Percentiles rank a stretch among this genome's conserved stretches.
Conservation (phyloP, 2,797 vertebrate species). For the Coregonus suidteri region DNA sequence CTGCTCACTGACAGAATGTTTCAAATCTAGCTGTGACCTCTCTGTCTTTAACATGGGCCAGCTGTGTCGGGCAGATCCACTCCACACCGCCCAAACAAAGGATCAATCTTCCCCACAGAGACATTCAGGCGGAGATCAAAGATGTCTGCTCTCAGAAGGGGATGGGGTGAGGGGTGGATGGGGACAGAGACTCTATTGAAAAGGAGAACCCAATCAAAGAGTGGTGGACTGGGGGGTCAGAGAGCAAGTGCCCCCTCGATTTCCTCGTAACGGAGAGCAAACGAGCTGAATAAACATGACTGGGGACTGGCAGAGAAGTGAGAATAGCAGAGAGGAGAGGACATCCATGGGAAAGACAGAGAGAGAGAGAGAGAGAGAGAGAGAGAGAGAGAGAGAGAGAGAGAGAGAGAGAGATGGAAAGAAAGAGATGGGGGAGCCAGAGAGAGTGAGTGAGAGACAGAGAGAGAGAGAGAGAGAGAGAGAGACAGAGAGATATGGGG, state of each 20-base stretch:
- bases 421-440: too few species aligned
- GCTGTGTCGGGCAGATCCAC: conserved; percentile 54
- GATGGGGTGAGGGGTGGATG: conserved; percentile 9
- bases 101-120: conserved; percentile 49
- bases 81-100: conserved; percentile 54
- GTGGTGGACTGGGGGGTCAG: conserved; percentile 34
- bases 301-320: conserved; percentile 28
- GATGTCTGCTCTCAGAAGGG: conserved; percentile 8
- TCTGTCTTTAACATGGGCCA: conserved; percentile 39
- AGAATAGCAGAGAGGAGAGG: conserved; percentile 18
- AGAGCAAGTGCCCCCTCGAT: conserved; percentile 52
- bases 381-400: too few species aligned
- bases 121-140: conserved; percentile 18
- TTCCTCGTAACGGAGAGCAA: conserved; percentile 40
- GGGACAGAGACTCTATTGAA: conserved; percentile 52
- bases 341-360: background rate
- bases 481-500: too few species aligned
- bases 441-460: too few species aligned
- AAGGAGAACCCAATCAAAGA: conserved; percentile 51
- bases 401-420: too few species aligned
- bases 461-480: too few species aligned
- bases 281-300: conserved; percentile 49
- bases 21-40: conserved; percentile 20
- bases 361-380: too few species aligned
- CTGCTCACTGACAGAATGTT: background rate